Evolutionary conservation across 2,888 invertebrate species (phyloP).

Genomic region (Tipula unca): DNA sequence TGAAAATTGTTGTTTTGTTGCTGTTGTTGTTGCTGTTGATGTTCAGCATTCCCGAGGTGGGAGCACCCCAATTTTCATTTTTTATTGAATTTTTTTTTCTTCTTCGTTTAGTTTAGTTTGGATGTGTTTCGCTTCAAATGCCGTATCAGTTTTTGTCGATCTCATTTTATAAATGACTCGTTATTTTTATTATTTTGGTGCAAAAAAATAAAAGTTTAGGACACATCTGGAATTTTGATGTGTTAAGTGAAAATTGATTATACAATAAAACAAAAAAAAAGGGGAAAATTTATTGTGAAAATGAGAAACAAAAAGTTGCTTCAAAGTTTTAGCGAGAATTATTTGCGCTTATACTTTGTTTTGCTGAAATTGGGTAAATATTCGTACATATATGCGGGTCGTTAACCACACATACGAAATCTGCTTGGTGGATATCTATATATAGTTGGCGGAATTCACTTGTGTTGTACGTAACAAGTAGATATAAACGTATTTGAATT

Average conservation of each 20-base stretch:
- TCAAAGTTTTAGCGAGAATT: not conserved
- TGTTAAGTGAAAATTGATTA: slow-evolving; percentile 8
- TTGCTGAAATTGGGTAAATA: not conserved
- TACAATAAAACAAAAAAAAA: not conserved
- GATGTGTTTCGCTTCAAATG: not conserved
- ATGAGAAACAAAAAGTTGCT: not conserved
- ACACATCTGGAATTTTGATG: slow-evolving; percentile 14
- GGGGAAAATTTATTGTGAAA: not conserved
- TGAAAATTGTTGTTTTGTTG: not conserved
- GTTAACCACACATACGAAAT: too few species aligned
- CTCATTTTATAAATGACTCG: not conserved
- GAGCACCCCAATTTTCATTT: slow-evolving; percentile 8
- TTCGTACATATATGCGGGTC: too few species aligned
- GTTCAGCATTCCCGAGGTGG: not conserved
- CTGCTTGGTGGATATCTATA: too few species aligned
- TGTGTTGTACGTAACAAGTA: too few species aligned
- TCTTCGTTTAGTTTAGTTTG: not conserved
- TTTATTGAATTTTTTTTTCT: not conserved
- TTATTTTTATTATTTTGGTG: not conserved
- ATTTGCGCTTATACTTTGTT: not conserved
- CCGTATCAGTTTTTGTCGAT: not conserved
- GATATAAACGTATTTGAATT: too few species aligned
- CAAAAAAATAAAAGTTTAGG: not conserved
- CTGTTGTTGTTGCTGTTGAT: not conserved
- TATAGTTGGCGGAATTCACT: too few species aligned